Evolutionary conservation across 2,888 invertebrate species (phyloP), one percentile per base, ranked within the genome.

Genomic region (Monoplex corrugatus): DNA sequence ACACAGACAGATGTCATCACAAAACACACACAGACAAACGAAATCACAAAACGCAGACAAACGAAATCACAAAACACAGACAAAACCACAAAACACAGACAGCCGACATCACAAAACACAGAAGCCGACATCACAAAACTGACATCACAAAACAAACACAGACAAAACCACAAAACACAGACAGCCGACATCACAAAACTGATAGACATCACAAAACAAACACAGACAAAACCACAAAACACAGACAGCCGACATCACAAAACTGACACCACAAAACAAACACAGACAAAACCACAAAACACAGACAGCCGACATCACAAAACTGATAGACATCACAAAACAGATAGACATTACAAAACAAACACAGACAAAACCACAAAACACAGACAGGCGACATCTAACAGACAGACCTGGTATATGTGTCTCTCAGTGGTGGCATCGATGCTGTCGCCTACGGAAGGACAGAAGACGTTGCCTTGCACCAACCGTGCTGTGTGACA

Each of bases 371-470:
- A 5, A 16, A 8, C 16, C 8, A 63, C 63, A 63, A 16, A n/a
- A 63, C 72, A 35, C 72, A 75, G 32, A n/a, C 72, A 5, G 32
- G n/a, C n/a, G n/a, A n/a, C n/a, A n/a, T n/a, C n/a, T n/a, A n/a
- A n/a, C n/a, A 75, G 32, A 45, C 45, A 40, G 90, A 98, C 98
- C 97, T 99, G 99, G 96, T 99, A 99, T 93, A 99, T 99, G 94
- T 99, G 98, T 0, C 98, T 98, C 96, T 99, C 99, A 0, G 99
- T 99, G 0, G 99, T 99, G 0, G 98, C 99, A 96, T 99, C 99
- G 5, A 99, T 97, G 0, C 97, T 97, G 94, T 99, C 99, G 0
- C 96, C 96, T 8, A 96, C 91, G 19, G 96, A 96, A 0, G 99
- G 99, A 2, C 98, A 97, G 96, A 98, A 99, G 0, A 99, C 97